Percentiles rank a stretch among this genome's conserved stretches.
These are phyloP conservation scores for Laspeyria flexula DNA, from an alignment of 2,888 invertebrate genomes.

Conservation along the genomic window DNA sequence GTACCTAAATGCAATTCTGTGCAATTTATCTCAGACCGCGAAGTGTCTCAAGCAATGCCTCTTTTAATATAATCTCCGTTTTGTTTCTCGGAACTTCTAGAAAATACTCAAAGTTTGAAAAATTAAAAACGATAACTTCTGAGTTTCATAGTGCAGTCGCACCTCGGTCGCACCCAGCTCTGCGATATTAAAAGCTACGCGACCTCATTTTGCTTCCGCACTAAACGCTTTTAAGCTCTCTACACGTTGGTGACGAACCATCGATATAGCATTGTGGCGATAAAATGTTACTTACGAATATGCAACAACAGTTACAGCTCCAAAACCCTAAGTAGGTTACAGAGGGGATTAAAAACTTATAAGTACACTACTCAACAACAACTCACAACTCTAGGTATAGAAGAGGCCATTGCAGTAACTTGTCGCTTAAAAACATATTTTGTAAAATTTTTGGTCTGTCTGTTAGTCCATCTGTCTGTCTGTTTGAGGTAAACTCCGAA, in stretches of 20 bases:
- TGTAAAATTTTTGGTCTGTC: no score
- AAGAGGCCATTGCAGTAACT: no score
- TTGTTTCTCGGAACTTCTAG: neutral
- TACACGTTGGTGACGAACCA: slow-evolving; percentile 48
- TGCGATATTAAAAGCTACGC: slow-evolving; percentile 74
- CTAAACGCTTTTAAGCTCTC: slow-evolving; percentile 70
- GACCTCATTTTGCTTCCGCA: slow-evolving; percentile 80
- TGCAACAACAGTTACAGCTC: neutral
- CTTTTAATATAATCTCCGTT: neutral
- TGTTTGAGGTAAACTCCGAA: no score
- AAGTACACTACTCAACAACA: no score
- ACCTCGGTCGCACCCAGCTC: slow-evolving; percentile 59
- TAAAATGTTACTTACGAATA: slow-evolving; percentile 6
- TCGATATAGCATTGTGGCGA: slow-evolving; percentile 33
- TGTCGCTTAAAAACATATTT: no score
- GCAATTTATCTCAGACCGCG: neutral
- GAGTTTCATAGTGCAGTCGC: slow-evolving; percentile 43
- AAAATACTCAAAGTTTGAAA: neutral
- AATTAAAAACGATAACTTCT: slow-evolving; percentile 15
- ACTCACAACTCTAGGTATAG: no score
- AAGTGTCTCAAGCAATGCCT: neutral
- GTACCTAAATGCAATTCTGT: neutral
- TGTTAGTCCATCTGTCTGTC: no score
- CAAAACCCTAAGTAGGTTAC: neutral
- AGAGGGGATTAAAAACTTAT: no score